A percentile compares a stretch with the other conserved stretches of the same genome.
phyloP scores from a whole-genome alignment of 2,113 vertebrate genomes.

The Psittacus erithacus region DNA sequence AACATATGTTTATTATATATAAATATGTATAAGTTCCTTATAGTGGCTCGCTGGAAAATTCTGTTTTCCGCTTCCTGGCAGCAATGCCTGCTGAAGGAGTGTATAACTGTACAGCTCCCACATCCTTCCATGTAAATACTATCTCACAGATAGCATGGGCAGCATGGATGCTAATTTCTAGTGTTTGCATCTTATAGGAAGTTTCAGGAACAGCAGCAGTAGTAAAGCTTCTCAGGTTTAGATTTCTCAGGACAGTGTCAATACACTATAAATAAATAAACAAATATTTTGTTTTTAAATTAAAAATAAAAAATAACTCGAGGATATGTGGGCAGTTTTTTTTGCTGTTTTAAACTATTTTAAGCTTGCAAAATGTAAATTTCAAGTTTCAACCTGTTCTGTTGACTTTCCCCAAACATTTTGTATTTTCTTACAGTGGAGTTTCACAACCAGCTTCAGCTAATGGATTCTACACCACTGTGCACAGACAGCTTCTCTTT shows the following conservation, averaged over 20 bases:
- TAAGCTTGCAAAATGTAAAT: not conserved
- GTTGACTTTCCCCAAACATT: not conserved
- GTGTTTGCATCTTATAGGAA: not conserved
- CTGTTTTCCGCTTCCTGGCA: not conserved
- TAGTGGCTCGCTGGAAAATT: not conserved
- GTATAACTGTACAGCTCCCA: not conserved
- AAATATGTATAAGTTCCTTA: not conserved
- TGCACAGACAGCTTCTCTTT: not conserved
- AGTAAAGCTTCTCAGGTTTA: not conserved
- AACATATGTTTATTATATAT: not conserved
- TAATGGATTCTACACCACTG: not conserved
- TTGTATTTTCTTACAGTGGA: not conserved
- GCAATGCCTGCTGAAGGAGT: not conserved
- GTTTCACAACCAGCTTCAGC: not conserved
- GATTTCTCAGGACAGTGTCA: not conserved
- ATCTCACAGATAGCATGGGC: fast-evolving
- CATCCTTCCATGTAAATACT: not conserved
- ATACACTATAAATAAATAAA: not conserved
- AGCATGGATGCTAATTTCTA: not conserved
- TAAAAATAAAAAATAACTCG: not conserved
- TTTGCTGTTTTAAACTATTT: not conserved
- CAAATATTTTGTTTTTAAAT: not conserved
- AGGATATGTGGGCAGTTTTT: not conserved
- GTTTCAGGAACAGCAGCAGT: not conserved
- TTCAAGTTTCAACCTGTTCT: not conserved